phyloP scores from a whole-genome alignment of 2,888 invertebrate genomes.

The Linyphia triangularis region DNA sequence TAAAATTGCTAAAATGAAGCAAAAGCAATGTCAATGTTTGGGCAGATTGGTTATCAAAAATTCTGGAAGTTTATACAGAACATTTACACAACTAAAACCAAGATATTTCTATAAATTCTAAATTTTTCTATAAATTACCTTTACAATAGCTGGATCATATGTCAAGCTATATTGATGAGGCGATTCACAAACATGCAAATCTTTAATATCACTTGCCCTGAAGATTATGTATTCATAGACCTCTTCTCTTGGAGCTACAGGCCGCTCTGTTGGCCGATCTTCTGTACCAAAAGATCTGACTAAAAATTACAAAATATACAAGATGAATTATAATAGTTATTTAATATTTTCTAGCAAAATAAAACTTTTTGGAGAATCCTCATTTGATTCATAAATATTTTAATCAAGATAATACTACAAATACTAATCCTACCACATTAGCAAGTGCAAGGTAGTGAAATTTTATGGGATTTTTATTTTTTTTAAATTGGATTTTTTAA shows the following conservation, averaged over 20 bases:
- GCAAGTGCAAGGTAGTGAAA: no score
- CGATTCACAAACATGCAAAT: conserved; percentile 93
- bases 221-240: conserved; percentile 99
- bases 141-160: conserved; percentile 99
- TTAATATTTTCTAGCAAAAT: not conserved
- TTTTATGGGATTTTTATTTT: no score
- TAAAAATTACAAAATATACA: conserved; percentile 81
- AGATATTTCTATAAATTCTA: no score
- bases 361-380: not conserved
- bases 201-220: conserved; percentile 98
- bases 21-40: no score
- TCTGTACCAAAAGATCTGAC: conserved; percentile 99
- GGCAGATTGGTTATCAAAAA: not conserved
- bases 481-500: no score
- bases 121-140: no score
- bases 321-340: not conserved
- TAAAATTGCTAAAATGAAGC: no score
- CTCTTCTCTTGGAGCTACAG: conserved; percentile 97
- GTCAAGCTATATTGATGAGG: conserved; percentile 85
- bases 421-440: no score
- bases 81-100: no score
- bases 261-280: conserved; percentile 95
- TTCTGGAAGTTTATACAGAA: no score
- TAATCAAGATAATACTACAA: not conserved
- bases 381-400: not conserved